Conservation (phyloP, 2,113 vertebrate species). For the Lepisosteus oculatus region DNA sequence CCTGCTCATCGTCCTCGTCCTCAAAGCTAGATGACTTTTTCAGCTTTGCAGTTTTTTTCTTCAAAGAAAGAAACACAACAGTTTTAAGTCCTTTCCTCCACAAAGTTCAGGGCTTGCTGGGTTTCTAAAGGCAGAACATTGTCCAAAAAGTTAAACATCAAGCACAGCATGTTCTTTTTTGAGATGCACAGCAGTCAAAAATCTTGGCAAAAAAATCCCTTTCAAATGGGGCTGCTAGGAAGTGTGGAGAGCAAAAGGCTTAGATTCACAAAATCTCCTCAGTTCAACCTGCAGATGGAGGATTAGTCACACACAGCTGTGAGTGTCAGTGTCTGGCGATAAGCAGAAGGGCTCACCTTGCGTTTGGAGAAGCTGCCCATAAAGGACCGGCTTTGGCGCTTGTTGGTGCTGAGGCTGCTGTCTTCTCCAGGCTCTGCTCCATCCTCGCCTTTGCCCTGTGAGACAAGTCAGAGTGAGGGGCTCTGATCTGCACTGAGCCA, state of each 20-base stretch:
- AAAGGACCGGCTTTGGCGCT: conserved; percentile 66
- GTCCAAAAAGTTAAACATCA: no score
- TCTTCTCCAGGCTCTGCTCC: conserved; percentile 74
- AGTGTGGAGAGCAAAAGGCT: no score
- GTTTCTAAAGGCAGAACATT: no score
- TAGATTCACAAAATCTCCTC: no score
- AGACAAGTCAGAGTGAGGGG: conserved; percentile 7
- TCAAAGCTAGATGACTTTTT: conserved; percentile 84
- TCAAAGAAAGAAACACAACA: conserved; percentile 20
- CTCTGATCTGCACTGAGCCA: neutral
- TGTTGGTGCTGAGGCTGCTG: conserved; percentile 55
- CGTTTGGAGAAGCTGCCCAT: conserved; percentile 86
- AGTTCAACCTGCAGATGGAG: no score
- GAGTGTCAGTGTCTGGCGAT: neutral
- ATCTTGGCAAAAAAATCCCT: no score
- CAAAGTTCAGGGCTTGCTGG: no score
- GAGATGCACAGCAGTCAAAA: no score
- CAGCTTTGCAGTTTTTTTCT: conserved; percentile 87
- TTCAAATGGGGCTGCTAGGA: no score
- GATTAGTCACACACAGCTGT: no score
- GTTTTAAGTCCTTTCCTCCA: neutral
- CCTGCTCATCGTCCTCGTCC: conserved; percentile 80
- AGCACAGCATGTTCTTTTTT: no score
- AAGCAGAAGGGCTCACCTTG: conserved; percentile 65
- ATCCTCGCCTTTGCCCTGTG: conserved; percentile 77